Evolutionary conservation across 2,888 invertebrate species (phyloP).

Genomic region (Zeuzera pyrina): DNA sequence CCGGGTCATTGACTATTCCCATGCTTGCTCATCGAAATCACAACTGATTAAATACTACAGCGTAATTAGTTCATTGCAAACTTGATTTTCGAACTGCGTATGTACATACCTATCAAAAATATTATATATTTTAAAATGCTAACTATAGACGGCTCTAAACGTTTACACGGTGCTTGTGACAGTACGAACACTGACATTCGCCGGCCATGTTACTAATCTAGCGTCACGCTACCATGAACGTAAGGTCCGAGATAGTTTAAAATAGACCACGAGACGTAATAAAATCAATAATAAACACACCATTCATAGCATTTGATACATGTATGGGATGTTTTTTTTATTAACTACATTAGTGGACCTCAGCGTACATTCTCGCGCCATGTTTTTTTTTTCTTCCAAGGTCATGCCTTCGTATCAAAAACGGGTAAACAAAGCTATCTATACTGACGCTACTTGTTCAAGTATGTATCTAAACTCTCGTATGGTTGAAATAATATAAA

Average conservation of each 20-base stretch:
- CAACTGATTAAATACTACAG: too few species aligned
- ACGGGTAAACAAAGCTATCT: conserved; percentile 63
- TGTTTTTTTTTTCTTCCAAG: conserved; percentile 69
- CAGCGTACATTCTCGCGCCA: conserved; percentile 64
- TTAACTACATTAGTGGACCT: conserved; percentile 29
- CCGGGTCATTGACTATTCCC: conserved; percentile 67
- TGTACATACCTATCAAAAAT: too few species aligned
- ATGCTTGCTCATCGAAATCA: too few species aligned
- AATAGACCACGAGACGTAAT: conserved; percentile 42
- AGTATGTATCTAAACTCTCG: conserved; percentile 15
- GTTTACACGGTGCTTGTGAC: conserved; percentile 41
- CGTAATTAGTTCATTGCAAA: too few species aligned
- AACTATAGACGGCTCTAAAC: too few species aligned
- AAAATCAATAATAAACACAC: conserved; percentile 40
- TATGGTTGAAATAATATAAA: conserved; percentile 16
- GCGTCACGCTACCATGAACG: conserved; percentile 64
- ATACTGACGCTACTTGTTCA: conserved; percentile 15
- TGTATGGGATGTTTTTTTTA: conserved; percentile 23
- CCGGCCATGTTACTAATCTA: conserved; percentile 66
- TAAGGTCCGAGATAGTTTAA: conserved; percentile 51
- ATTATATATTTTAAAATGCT: too few species aligned
- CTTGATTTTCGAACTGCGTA: too few species aligned
- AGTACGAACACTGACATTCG: conserved; percentile 46
- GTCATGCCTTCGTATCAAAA: conserved; percentile 63
- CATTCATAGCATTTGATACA: conserved; percentile 12